phyloP scores from a whole-genome alignment of 2,113 vertebrate genomes.

The Burhinus bistriatus region DNA sequence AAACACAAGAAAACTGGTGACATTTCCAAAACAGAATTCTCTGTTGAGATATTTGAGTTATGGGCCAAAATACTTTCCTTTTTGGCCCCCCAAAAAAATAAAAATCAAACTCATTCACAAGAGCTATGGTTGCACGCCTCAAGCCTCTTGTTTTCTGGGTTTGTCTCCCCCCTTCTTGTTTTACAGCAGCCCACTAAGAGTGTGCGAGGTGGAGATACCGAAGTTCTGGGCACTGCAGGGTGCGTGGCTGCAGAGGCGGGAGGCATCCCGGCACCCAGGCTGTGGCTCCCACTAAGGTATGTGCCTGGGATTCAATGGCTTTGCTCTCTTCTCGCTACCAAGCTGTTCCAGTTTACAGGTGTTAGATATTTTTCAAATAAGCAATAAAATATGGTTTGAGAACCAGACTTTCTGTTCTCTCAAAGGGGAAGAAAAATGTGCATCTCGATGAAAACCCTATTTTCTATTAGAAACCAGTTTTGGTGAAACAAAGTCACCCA shows the following conservation, averaged over 20 bases:
- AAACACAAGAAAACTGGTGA: background rate
- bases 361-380: background rate
- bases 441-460: background rate
- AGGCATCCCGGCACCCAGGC: background rate
- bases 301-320: background rate
- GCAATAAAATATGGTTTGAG: background rate
- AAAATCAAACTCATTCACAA: background rate
- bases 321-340: background rate
- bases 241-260: fast-evolving
- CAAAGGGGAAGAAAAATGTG: background rate
- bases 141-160: background rate
- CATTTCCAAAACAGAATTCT: background rate
- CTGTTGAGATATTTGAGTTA: background rate
- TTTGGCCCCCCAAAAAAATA: background rate
- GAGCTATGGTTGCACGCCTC: background rate
- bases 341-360: background rate
- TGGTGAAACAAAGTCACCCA: background rate
- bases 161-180: fast-evolving
- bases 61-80: background rate
- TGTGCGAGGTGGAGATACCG: fast-evolving
- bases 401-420: background rate
- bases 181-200: background rate
- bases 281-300: background rate
- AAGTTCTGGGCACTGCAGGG: background rate
- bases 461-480: background rate